These are phyloP conservation scores for Salpingus planirostris DNA, from an alignment of 2,888 invertebrate genomes.

Conservation along the genomic window DNA sequence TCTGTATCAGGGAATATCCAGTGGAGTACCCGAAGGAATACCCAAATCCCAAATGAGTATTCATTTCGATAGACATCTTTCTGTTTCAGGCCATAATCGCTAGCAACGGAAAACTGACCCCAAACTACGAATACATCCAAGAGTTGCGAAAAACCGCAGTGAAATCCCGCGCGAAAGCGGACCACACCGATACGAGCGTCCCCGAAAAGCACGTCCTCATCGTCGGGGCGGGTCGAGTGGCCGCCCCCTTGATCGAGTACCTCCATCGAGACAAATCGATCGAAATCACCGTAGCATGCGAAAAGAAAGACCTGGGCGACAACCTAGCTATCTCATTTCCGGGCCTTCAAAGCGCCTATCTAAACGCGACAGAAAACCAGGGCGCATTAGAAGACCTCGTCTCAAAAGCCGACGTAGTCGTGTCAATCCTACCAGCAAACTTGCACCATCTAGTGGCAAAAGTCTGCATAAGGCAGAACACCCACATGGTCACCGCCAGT, in stretches of 20 bases:
- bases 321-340: conserved; percentile 66
- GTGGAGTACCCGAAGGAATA: no score
- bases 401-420: conserved; percentile 63
- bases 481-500: conserved; percentile 94
- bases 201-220: conserved; percentile 70
- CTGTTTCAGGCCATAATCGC: conserved; percentile 84
- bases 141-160: conserved; percentile 59
- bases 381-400: conserved; percentile 65
- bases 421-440: conserved; percentile 85
- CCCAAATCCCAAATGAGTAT: no score
- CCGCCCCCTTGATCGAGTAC: conserved; percentile 92
- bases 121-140: conserved; percentile 90
- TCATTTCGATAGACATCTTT: conserved; percentile 2
- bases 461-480: conserved; percentile 75
- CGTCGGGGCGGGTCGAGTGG: conserved; percentile 87
- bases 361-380: conserved; percentile 63
- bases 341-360: conserved; percentile 68
- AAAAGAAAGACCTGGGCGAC: conserved; percentile 80
- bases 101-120: conserved; percentile 86
- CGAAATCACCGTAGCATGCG: conserved; percentile 61
- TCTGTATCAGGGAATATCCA: no score
- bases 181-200: conserved; percentile 18
- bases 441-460: conserved; percentile 81
- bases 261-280: conserved; percentile 73
- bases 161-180: conserved; percentile 8